Base-by-base conservation (phyloP, 1,140 invertebrate species). In the Heliothis subflexa region DNA sequence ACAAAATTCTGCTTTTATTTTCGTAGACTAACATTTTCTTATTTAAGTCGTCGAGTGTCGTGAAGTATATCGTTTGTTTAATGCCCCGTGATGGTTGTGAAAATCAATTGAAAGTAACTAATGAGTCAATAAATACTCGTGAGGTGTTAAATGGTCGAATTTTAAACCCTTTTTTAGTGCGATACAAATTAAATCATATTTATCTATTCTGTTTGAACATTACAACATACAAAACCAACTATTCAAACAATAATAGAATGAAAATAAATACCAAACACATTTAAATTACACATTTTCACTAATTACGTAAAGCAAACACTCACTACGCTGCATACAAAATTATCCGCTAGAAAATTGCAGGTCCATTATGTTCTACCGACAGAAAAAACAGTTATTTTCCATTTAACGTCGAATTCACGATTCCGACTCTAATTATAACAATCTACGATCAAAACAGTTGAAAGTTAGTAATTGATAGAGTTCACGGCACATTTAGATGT, bases 401-500 rank as follows among this genome's bases (percentile, higher is more conserved):
- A 66, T 66, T 66, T 47, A 66, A 16, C 16, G 13, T 66, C 16
- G 33, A 64, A 66, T 66, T 66, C 40, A 66, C 16, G 14, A 66
- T 13, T 28, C 2, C 18, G 52, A 64, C 47, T 40, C 47, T 52
- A 61, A 50, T 52, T 52, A 50, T 55, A 14, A 64, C 59, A 68
- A 68, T 21, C 25, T 49, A 55, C n/a, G 14, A 66, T 40, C 49
- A 55, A 66, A 66, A 45, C 21, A 64, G 45, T 50, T 52, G 57
- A 62, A 64, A 28, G 45, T 28, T 75, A 4, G 28, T 28, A 64
- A 71, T 57, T 66, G 50, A 55, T 79, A 68, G 71, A 79, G 18
- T 55, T 74, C 61, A 28, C 59, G 59, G 73, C 21, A 64, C 78
- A 68, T 79, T 79, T 68, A n/a, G 59, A 76, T 74, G 52, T 61